phyloP scores from a whole-genome alignment of 2,113 vertebrate species.

The Plectropomus leopardus region DNA sequence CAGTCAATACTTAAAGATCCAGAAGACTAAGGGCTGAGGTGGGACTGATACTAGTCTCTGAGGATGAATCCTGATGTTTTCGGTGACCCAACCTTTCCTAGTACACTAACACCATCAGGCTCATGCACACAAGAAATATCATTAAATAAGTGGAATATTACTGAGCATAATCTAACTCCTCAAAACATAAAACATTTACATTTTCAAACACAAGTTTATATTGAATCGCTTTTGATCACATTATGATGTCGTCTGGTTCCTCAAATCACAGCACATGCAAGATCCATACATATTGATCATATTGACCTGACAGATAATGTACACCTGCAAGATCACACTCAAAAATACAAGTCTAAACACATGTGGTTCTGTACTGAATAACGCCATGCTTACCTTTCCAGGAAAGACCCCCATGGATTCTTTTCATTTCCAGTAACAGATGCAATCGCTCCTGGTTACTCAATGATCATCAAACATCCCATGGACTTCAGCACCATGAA shows the following conservation, averaged over 20 bases:
- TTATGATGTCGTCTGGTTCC: background rate
- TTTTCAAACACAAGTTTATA: too few relatives aligned
- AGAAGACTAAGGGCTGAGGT: too few relatives aligned
- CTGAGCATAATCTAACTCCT: too few relatives aligned
- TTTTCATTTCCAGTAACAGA: slow-evolving; percentile 98
- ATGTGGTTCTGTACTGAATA: background rate
- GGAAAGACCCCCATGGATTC: slow-evolving; percentile 98
- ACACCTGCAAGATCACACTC: background rate
- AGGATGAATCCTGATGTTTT: background rate
- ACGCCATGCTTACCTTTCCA: slow-evolving; percentile 71
- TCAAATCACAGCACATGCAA: background rate
- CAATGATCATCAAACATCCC: slow-evolving; percentile 98
- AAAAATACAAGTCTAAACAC: background rate
- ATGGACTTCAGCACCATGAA: slow-evolving; percentile 99
- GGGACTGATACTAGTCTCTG: background rate
- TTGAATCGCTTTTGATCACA: too few relatives aligned
- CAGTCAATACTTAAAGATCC: background rate
- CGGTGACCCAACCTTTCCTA: too few relatives aligned
- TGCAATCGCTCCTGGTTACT: slow-evolving; percentile 97
- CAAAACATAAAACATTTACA: background rate
- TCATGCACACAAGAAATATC: too few relatives aligned
- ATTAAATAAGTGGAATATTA: too few relatives aligned
- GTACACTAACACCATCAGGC: too few relatives aligned
- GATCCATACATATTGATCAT: slow-evolving; percentile 1
- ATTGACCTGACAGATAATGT: slow-evolving; percentile 8